Conservation (phyloP, 2,797 vertebrate species). For the Pterois miles region DNA sequence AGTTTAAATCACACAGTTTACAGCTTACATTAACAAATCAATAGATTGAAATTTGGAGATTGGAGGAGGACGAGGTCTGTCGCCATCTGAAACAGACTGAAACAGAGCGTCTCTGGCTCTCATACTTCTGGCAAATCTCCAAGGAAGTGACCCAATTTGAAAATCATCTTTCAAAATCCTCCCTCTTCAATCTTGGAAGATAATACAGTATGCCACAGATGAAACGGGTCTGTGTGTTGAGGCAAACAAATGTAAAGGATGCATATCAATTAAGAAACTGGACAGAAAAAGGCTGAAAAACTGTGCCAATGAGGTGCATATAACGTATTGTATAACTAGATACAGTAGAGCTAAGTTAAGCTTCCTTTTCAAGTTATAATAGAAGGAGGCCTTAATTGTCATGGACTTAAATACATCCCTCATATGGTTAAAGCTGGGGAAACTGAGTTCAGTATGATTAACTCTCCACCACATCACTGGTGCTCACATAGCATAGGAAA, state of each 20-base stretch:
- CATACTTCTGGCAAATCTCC: slow-evolving; percentile 53
- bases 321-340: not conserved
- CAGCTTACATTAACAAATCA: not conserved
- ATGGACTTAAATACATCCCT: not conserved
- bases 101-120: slow-evolving; percentile 41
- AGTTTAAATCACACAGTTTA: not conserved
- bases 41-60: not conserved
- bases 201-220: slow-evolving; percentile 15
- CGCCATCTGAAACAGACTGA: slow-evolving; percentile 49
- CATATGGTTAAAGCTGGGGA: not conserved
- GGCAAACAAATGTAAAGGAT: not conserved
- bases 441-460: slow-evolving; percentile 27
- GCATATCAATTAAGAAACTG: not conserved
- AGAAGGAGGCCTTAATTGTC: not conserved
- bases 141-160: slow-evolving; percentile 58
- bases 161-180: slow-evolving; percentile 49
- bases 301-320: not conserved
- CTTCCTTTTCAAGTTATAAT: not conserved
- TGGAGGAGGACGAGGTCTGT: not conserved
- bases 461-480: slow-evolving; percentile 38
- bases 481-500: slow-evolving; percentile 58
- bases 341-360: not conserved
- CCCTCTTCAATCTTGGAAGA: slow-evolving; percentile 32
- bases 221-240: slow-evolving; percentile 27
- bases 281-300: not conserved